Evolutionary conservation across 2,797 vertebrate species (phyloP).

Genomic region (Kryptolebias ocellatus): DNA sequence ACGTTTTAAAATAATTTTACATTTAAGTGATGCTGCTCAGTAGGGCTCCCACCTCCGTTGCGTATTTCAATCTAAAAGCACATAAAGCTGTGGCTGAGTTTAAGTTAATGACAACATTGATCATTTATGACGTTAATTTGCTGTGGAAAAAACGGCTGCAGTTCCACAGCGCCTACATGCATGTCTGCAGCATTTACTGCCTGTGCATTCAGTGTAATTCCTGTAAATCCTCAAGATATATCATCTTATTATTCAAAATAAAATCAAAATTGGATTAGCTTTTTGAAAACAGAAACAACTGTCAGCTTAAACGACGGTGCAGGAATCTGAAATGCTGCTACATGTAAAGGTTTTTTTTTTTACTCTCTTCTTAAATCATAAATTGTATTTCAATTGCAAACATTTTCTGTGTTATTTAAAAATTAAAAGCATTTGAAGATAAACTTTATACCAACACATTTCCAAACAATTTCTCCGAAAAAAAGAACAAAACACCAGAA

Average conservation of each 20-base stretch:
- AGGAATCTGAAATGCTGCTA: too few species aligned
- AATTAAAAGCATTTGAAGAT: not conserved
- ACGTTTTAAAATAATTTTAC: not conserved
- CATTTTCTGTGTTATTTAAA: not conserved
- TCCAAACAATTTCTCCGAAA: not conserved
- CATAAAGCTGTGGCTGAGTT: conserved; percentile 13
- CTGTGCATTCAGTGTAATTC: not conserved
- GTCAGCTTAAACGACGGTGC: too few species aligned
- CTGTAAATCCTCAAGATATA: conserved; percentile 25
- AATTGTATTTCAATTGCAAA: not conserved
- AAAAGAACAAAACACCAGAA: not conserved
- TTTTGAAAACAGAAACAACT: not conserved
- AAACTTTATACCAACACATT: too few species aligned
- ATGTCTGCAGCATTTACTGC: conserved; percentile 8
- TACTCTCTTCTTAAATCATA: not conserved
- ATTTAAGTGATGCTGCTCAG: not conserved
- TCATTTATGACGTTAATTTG: conserved; percentile 44
- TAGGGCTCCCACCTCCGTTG: not conserved
- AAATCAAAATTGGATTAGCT: not conserved
- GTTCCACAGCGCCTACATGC: conserved; percentile 36
- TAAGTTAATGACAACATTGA: conserved; percentile 32
- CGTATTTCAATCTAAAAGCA: not conserved
- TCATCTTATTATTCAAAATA: not conserved
- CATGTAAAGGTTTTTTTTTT: not conserved
- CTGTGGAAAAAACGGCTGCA: conserved; percentile 46